Evolutionary conservation across 1,140 invertebrate species (phyloP).

Genomic region (Caerostris extrusa): DNA sequence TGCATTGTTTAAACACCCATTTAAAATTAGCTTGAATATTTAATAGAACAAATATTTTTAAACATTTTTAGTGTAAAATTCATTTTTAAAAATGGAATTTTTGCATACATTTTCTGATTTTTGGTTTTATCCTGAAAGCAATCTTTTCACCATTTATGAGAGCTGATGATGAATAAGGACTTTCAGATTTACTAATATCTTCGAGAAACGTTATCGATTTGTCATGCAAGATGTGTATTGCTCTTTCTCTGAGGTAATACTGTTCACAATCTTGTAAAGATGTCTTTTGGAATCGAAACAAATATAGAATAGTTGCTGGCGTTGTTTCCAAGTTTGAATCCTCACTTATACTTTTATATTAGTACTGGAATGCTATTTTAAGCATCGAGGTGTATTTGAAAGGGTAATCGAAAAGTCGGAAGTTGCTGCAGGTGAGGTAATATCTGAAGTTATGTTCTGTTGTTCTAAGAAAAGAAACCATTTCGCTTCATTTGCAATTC

Average conservation of each 20-base stretch:
- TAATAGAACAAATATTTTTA: too few species aligned
- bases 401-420: neutral
- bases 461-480: neutral
- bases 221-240: neutral
- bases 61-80: too few species aligned
- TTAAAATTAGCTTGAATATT: too few species aligned
- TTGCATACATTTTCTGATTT: too few species aligned
- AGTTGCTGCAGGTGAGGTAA: neutral
- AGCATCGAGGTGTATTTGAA: neutral
- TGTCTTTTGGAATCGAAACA: neutral
- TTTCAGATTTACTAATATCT: too few species aligned
- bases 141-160: too few species aligned
- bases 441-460: neutral
- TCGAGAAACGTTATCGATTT: neutral
- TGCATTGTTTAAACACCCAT: too few species aligned
- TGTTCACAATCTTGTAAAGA: neutral
- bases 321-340: neutral
- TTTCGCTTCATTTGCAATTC: neutral
- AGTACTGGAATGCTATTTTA: neutral
- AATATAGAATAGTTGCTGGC: neutral
- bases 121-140: too few species aligned
- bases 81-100: too few species aligned
- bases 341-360: neutral
- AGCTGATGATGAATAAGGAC: too few species aligned
- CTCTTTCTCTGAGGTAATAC: neutral